phyloP scores from a whole-genome alignment of 2,113 vertebrate genomes.

The Silurus glanis region DNA sequence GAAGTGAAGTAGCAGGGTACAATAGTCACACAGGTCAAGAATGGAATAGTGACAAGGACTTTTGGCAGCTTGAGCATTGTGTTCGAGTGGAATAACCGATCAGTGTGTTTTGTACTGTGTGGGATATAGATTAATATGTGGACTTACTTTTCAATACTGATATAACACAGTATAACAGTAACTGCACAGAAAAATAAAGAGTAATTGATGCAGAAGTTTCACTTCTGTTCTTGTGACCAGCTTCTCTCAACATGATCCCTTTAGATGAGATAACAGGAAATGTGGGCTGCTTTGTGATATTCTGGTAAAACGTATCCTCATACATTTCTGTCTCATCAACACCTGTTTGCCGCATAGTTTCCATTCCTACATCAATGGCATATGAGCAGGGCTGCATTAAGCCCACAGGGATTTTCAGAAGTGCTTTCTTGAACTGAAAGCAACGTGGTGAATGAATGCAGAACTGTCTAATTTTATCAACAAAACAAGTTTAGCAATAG shows the following conservation, averaged over 20 bases:
- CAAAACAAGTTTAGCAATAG: background rate
- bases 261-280: background rate
- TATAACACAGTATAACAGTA: background rate
- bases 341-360: constrained; percentile 10
- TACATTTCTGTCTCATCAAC: background rate
- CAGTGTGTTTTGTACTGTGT: background rate
- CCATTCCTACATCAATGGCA: constrained; percentile 25
- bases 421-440: background rate
- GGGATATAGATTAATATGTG: background rate
- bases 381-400: background rate
- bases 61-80: background rate
- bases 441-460: background rate
- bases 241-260: background rate
- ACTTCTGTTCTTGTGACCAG: background rate
- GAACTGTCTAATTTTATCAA: background rate
- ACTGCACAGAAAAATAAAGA: background rate
- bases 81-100: background rate
- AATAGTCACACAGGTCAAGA: background rate
- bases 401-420: background rate
- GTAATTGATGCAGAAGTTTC: constrained; percentile 6
- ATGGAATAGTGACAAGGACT: background rate
- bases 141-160: background rate
- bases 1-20: background rate
- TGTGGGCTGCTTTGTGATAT: background rate
- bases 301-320: background rate